Conservation (phyloP, 1,140 invertebrate genomes). For the Drosophila lini region DNA sequence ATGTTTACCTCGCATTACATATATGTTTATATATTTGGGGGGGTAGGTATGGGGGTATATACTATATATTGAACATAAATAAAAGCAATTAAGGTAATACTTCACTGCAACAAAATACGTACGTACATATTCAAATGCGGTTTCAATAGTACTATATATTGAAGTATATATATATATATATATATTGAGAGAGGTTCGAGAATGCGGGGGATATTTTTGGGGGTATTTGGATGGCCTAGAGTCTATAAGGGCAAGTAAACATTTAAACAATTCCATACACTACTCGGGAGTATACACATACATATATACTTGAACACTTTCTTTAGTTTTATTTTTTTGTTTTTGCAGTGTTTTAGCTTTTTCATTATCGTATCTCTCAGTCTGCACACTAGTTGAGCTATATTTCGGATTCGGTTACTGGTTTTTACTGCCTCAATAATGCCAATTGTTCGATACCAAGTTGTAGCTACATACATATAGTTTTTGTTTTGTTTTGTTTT, state of each 20-base stretch:
- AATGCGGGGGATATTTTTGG: slow-evolving; percentile 64
- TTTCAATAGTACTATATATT: slow-evolving; percentile 73
- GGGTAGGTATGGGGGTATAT: slow-evolving; percentile 11
- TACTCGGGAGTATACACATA: slow-evolving; percentile 69
- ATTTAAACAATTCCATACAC: slow-evolving; percentile 79
- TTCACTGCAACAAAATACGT: slow-evolving; percentile 76
- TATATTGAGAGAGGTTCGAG: slow-evolving; percentile 58
- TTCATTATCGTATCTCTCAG: slow-evolving; percentile 8
- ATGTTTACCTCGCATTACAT: slow-evolving; percentile 39
- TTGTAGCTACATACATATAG: slow-evolving; percentile 44
- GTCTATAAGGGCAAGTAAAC: slow-evolving; percentile 60
- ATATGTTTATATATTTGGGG: slow-evolving; percentile 32
- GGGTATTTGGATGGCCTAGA: slow-evolving; percentile 51
- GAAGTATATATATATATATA: slow-evolving; percentile 33
- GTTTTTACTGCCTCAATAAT: slow-evolving; percentile 27
- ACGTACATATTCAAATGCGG: slow-evolving; percentile 69
- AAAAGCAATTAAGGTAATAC: slow-evolving; percentile 52
- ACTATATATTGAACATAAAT: slow-evolving; percentile 48
- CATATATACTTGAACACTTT: slow-evolving; percentile 61
- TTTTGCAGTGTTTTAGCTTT: slow-evolving; percentile 6
- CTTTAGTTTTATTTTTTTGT: slow-evolving; percentile 1
- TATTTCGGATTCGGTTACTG: slow-evolving; percentile 12
- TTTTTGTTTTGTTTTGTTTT: slow-evolving; percentile 12
- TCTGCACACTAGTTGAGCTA: slow-evolving; percentile 15
- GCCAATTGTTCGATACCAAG: slow-evolving; percentile 53